phyloP scores from a whole-genome alignment of 2,797 vertebrate genomes.

The Falco novaeseelandiae region DNA sequence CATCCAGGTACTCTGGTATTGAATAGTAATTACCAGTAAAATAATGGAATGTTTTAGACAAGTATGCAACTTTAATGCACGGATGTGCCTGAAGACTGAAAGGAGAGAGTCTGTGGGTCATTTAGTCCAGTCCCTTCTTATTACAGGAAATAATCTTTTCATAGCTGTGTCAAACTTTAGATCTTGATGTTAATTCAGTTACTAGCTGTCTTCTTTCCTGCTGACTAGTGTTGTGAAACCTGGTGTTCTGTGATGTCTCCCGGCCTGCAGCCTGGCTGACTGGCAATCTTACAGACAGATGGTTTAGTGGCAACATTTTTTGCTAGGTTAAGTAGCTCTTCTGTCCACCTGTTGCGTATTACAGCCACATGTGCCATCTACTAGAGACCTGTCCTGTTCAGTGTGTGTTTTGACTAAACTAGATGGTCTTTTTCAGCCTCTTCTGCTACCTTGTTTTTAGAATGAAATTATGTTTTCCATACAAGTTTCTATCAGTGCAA shows the following conservation, averaged over 20 bases:
- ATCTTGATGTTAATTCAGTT: not conserved
- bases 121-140: not conserved
- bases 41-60: not conserved
- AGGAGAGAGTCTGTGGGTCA: not conserved
- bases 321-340: not conserved
- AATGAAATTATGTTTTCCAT: not conserved
- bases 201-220: not conserved
- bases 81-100: not conserved
- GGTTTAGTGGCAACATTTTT: not conserved
- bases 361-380: not conserved
- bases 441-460: not conserved
- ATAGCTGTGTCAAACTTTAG: not conserved
- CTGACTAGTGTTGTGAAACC: not conserved
- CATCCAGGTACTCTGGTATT: not conserved
- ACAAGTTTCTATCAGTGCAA: not conserved
- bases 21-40: not conserved
- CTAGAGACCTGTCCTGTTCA: not conserved
- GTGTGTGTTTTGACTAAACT: not conserved
- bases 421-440: not conserved
- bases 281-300: not conserved
- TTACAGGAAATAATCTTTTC: not conserved
- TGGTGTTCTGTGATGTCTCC: not conserved
- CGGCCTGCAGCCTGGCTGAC: not conserved
- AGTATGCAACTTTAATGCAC: not conserved
- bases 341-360: not conserved